phyloP scores from a whole-genome alignment of 2,797 vertebrate genomes.

The Helarctos malayanus region DNA sequence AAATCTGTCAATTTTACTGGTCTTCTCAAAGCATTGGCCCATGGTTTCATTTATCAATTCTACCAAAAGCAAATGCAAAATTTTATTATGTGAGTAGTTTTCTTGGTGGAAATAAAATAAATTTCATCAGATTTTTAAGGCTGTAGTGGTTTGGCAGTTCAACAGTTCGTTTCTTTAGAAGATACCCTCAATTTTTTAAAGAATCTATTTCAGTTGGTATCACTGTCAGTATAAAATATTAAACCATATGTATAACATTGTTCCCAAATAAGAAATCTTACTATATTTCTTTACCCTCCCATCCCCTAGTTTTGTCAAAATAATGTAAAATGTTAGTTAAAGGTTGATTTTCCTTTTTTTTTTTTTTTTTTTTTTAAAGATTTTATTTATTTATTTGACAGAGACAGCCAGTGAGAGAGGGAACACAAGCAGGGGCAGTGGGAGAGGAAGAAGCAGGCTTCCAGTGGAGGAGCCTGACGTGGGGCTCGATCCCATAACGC shows the following conservation, averaged over 20 bases:
- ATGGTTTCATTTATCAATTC: background rate
- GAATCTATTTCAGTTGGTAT: background rate
- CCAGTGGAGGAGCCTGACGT: too few relatives aligned
- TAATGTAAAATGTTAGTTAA: background rate
- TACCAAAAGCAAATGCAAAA: background rate
- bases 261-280: background rate
- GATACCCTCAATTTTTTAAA: background rate
- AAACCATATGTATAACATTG: background rate
- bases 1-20: background rate
- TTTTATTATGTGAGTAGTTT: constrained; percentile 17
- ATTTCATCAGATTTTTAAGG: constrained; percentile 42
- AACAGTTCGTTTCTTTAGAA: background rate
- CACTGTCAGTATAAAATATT: background rate
- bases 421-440: too few relatives aligned
- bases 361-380: background rate
- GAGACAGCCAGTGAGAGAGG: too few relatives aligned
- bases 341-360: constrained; percentile 13
- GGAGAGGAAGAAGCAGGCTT: too few relatives aligned
- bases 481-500: too few relatives aligned
- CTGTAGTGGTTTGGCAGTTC: background rate
- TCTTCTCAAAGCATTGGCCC: background rate
- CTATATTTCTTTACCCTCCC: background rate
- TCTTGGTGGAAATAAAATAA: background rate
- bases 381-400: too few relatives aligned
- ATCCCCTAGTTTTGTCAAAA: background rate